Evolutionary conservation across 2,113 vertebrate genomes (phyloP).

Genomic region (Empidonax traillii): DNA sequence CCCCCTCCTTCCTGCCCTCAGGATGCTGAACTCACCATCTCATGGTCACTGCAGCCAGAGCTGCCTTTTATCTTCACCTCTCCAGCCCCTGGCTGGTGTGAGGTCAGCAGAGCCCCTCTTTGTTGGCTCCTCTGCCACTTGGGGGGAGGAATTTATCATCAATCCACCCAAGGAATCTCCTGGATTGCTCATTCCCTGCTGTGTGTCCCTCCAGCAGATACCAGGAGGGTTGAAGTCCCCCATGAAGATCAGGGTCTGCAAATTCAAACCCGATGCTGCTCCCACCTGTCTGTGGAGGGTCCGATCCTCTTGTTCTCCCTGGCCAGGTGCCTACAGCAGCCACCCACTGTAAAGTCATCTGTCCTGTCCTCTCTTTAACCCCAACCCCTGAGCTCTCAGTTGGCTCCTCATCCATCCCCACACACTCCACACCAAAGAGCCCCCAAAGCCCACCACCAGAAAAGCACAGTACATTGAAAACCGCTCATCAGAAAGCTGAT

Average conservation of each 20-base stretch:
- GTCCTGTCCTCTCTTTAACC: not conserved
- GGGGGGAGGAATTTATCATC: not conserved
- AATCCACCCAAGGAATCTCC: not conserved
- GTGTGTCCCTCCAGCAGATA: not conserved
- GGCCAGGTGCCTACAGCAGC: not conserved
- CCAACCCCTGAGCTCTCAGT: not conserved
- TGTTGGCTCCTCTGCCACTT: not conserved
- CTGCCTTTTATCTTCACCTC: not conserved
- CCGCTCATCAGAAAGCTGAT: conserved; percentile 10
- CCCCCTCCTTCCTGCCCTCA: not conserved
- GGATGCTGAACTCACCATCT: not conserved
- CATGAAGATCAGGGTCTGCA: not conserved
- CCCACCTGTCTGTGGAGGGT: not conserved
- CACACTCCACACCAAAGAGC: not conserved
- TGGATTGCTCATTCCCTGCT: not conserved
- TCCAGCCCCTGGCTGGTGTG: not conserved
- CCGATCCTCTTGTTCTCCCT: not conserved
- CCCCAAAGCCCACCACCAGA: not conserved
- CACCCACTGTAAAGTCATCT: not conserved
- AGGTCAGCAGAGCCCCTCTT: not conserved
- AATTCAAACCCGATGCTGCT: not conserved
- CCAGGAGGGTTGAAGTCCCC: not conserved
- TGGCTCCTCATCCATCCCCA: not conserved
- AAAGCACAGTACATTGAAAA: conserved; percentile 28
- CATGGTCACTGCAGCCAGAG: not conserved